A percentile compares a stretch with the other conserved stretches of the same genome.
Conservation (phyloP, 2,888 invertebrate genomes). For the Cheilosia soror region DNA sequence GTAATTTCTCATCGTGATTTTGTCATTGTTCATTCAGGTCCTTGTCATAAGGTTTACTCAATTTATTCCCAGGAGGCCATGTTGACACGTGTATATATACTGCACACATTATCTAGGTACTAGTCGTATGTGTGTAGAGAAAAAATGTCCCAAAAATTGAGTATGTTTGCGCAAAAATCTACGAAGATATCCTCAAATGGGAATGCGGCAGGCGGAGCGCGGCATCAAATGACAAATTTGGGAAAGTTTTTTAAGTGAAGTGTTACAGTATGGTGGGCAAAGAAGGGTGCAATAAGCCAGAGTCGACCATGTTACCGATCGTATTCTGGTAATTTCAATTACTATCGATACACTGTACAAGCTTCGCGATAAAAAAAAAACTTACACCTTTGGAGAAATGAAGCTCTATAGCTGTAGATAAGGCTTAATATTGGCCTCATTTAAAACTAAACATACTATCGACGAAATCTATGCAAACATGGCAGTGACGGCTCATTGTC, state of each 20-base stretch:
- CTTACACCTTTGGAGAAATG: no score
- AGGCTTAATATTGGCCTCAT: no score
- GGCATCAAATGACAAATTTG: slow-evolving; percentile 54
- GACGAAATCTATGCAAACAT: no score
- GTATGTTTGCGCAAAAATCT: slow-evolving; percentile 51
- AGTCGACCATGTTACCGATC: no score
- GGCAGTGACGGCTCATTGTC: neutral
- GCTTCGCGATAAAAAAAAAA: no score
- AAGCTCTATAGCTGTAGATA: no score
- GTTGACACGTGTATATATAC: slow-evolving; percentile 63
- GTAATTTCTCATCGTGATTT: slow-evolving; percentile 76
- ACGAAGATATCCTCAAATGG: slow-evolving; percentile 30
- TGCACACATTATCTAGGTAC: slow-evolving; percentile 4
- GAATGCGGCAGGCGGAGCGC: neutral
- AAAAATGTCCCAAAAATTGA: slow-evolving; percentile 36
- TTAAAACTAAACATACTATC: no score
- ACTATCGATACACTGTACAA: no score
- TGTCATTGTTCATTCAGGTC: slow-evolving; percentile 73
- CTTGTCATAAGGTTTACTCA: slow-evolving; percentile 76
- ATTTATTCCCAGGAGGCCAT: slow-evolving; percentile 67
- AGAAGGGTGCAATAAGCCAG: neutral
- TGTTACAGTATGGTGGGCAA: slow-evolving; percentile 34
- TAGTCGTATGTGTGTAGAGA: neutral
- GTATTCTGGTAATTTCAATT: no score
- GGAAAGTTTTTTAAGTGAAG: slow-evolving; percentile 20